Conservation (phyloP, 2,888 invertebrate species). For the Heterodera filipjevi region DNA sequence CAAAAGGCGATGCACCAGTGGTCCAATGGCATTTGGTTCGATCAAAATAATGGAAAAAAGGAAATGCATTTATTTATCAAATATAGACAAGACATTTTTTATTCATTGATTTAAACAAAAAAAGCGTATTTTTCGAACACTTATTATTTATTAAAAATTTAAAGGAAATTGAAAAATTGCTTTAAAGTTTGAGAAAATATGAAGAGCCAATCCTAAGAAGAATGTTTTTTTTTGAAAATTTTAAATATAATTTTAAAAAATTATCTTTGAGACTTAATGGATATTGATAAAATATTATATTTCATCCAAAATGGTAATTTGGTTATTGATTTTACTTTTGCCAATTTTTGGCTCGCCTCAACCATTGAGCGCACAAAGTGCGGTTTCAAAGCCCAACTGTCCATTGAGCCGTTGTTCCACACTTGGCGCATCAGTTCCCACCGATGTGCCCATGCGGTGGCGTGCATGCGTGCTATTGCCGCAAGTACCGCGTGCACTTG, state of each 20-base stretch:
- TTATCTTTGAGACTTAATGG: too few species aligned
- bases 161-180: background rate
- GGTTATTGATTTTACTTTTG: too few species aligned
- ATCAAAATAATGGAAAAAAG: background rate
- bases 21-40: conserved; percentile 3
- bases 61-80: too few species aligned
- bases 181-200: too few species aligned
- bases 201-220: too few species aligned
- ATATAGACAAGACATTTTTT: too few species aligned
- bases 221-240: too few species aligned
- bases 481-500: conserved; percentile 43
- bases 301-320: background rate
- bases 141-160: too few species aligned
- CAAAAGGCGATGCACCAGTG: background rate
- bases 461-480: conserved; percentile 42
- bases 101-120: too few species aligned
- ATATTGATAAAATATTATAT: background rate
- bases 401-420: background rate
- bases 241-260: too few species aligned
- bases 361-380: background rate
- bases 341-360: background rate
- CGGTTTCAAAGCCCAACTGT: background rate
- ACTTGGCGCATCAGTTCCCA: conserved; percentile 30
- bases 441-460: conserved; percentile 42
- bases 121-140: too few species aligned